A percentile compares a stretch with the other conserved stretches of the same genome.
These are phyloP conservation scores for Tetragonula carbonaria DNA, from an alignment of 2,888 invertebrate genomes.

Conservation along the genomic window DNA sequence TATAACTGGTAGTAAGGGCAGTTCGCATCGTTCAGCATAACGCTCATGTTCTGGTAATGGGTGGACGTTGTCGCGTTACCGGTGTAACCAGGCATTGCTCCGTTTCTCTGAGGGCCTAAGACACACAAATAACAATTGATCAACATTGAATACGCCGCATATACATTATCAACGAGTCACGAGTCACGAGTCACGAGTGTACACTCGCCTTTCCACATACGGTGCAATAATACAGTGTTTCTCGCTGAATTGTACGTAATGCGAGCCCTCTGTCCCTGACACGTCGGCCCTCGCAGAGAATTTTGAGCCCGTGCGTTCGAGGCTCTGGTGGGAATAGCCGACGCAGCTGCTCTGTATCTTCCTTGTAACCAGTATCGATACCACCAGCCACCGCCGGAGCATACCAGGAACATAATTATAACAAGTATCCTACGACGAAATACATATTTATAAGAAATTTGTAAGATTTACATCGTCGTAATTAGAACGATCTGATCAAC, in stretches of 20 bases:
- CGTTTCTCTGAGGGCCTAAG: conserved; percentile 79
- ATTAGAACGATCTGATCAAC: not conserved
- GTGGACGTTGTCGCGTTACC: conserved; percentile 76
- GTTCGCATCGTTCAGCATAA: conserved; percentile 80
- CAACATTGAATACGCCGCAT: not conserved
- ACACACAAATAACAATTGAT: not conserved
- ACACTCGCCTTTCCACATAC: conserved; percentile 83
- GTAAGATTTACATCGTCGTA: no score
- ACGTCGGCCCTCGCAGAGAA: conserved; percentile 75
- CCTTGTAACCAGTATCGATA: conserved; percentile 85
- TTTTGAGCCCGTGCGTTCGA: conserved; percentile 76
- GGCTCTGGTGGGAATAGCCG: conserved; percentile 78
- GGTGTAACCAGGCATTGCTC: conserved; percentile 70
- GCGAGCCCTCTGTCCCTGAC: conserved; percentile 81
- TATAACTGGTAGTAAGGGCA: conserved; percentile 84
- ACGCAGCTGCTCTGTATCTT: conserved; percentile 80
- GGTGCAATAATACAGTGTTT: conserved; percentile 82
- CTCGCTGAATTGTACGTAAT: conserved; percentile 83
- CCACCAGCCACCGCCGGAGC: conserved; percentile 86
- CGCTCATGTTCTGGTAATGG: conserved; percentile 81
- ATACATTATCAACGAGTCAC: no score
- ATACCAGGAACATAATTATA: conserved; percentile 85
- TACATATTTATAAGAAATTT: not conserved
- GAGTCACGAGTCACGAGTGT: not conserved
- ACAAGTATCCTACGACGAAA: conserved; percentile 84